phyloP scores from a whole-genome alignment of 2,797 vertebrate species.

The Onychomys torridus region DNA sequence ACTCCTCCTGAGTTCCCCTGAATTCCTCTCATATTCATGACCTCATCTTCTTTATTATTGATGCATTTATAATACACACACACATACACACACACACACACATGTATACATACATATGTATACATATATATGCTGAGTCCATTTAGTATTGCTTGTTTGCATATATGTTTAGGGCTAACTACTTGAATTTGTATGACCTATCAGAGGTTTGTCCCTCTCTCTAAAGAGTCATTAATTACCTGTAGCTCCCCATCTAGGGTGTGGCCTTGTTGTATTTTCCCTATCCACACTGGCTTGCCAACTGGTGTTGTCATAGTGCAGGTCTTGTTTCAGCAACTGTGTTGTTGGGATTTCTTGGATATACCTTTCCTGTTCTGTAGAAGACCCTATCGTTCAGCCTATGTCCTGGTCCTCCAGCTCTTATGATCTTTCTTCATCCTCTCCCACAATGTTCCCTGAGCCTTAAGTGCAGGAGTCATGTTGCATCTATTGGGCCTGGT shows the following conservation, averaged over 20 bases:
- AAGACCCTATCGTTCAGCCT: neutral
- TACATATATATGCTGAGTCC: neutral
- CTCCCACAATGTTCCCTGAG: neutral
- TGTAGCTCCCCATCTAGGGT: neutral
- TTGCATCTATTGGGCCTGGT: neutral
- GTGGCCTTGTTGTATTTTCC: neutral
- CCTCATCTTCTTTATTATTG: neutral
- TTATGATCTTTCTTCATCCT: neutral
- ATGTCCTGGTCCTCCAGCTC: neutral
- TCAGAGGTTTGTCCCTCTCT: neutral
- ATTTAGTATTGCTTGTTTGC: neutral
- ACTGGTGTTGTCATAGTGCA: neutral
- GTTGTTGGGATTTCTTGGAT: neutral
- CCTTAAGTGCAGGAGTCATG: neutral
- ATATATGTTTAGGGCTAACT: neutral
- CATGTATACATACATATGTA: too few species aligned
- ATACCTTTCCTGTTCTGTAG: neutral
- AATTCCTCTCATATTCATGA: neutral
- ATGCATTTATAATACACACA: neutral
- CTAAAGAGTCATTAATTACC: neutral
- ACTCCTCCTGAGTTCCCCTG: neutral
- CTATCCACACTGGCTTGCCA: neutral
- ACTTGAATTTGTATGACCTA: neutral
- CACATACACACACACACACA: neutral
- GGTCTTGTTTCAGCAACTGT: neutral